Percentiles rank a stretch among this genome's conserved stretches.
Conservation (phyloP, 2,113 vertebrate species). For the Charadrius vociferus region DNA sequence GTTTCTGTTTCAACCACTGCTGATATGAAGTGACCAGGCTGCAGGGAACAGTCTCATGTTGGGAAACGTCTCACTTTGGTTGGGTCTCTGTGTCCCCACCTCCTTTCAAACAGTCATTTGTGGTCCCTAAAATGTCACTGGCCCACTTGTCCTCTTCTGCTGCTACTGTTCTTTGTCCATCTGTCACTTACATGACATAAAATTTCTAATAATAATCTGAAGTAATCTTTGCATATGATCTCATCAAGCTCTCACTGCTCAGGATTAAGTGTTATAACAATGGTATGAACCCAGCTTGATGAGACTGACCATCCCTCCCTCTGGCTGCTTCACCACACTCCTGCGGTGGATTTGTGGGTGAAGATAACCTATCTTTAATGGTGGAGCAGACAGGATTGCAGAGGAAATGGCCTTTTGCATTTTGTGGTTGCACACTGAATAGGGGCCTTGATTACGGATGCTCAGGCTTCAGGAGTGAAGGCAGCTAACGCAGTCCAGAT, state of each 20-base stretch:
- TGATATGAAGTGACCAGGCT: not conserved
- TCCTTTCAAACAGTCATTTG: not conserved
- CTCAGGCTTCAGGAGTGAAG: not conserved
- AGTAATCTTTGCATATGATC: conserved; percentile 28
- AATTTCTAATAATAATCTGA: conserved; percentile 31
- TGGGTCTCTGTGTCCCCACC: not conserved
- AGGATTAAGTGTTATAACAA: not conserved
- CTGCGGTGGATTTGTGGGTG: not conserved
- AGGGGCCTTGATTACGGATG: not conserved
- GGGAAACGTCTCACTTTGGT: not conserved
- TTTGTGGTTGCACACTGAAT: not conserved
- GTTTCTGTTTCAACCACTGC: not conserved
- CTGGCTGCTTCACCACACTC: not conserved
- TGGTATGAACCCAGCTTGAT: not conserved
- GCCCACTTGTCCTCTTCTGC: not conserved
- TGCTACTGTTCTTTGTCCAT: not conserved
- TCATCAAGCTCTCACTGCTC: not conserved
- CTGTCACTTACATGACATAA: not conserved
- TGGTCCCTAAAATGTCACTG: not conserved
- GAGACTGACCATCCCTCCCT: not conserved
- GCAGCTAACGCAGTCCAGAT: not conserved
- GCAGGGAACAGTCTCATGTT: not conserved
- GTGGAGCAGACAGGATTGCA: not conserved
- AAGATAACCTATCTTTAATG: not conserved
- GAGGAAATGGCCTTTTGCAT: not conserved